Evolutionary conservation across 2,888 invertebrate species (phyloP), one percentile per base, ranked within the genome.

Genomic region (Drosophila prolongata): DNA sequence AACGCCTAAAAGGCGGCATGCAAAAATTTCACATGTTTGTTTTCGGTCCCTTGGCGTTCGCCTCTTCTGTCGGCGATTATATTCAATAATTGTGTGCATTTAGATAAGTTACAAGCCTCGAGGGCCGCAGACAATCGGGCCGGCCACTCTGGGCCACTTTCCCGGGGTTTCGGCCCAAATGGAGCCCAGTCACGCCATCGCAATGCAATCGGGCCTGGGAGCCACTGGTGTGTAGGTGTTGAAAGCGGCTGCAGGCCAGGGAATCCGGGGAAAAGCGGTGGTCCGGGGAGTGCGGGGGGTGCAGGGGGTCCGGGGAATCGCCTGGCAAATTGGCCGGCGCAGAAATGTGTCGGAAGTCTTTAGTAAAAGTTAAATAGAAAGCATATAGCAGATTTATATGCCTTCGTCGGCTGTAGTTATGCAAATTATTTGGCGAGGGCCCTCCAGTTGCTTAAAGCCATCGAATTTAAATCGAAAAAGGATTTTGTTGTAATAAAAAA

Each of bases 31-130:
- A 35, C 46, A 46, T 77, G 57, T 75, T 77, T 65, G 65, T 68
- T 77, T 74, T 73, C 43, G 53, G 52, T 61, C 27, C 54, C 34
- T 27, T 35, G 52, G 50, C 66, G 53, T 76, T 72, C 71, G 68
- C 76, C 78, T 76, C 75, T 80, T 70, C 38, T 34, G 56, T 30
- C 76, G 74, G 64, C 87, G 89, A 87, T 87, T 87, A 87, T 87
- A 89, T 87, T 87, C 89, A 87, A 87, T 89, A 87, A 87, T 87
- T 89, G 87, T 87, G 87, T 85, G 78, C 89, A 87, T 87, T 87
- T 89, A 89, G 87, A 87, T 87, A 87, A 88, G 82, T 83, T 86
- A 74, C 79, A 82, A 82, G 86, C 86, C 86, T 54, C 72, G 72
- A 72, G 72, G 62, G 82, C 53, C 77, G 54, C 64, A 38, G 67